phyloP scores from a whole-genome alignment of 2,888 invertebrate species.

The Antitype chi region DNA sequence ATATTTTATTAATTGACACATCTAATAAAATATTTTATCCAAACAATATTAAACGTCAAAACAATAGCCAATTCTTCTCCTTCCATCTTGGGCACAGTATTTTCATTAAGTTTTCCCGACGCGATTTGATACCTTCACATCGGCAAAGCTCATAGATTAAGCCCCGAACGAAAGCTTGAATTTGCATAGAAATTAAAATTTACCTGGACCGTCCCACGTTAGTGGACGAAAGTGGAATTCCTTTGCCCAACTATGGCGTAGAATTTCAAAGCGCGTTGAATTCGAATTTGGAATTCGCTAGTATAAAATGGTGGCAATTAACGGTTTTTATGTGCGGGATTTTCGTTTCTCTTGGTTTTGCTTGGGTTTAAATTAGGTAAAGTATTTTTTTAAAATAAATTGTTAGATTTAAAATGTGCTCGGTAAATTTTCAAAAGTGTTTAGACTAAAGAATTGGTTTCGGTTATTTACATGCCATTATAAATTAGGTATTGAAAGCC shows the following conservation, averaged over 20 bases:
- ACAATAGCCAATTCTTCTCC: slow-evolving; percentile 62
- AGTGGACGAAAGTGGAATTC: slow-evolving; percentile 86
- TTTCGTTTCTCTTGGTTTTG: slow-evolving; percentile 24
- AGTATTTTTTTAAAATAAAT: not conserved
- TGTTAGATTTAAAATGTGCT: not conserved
- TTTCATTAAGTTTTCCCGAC: slow-evolving; percentile 88
- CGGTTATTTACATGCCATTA: not conserved
- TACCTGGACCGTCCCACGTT: slow-evolving; percentile 84
- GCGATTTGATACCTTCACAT: slow-evolving; percentile 84
- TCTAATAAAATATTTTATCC: not conserved
- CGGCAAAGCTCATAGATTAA: slow-evolving; percentile 87
- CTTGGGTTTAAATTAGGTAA: slow-evolving; percentile 14
- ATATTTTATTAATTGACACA: not conserved
- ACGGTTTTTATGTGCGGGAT: slow-evolving; percentile 54
- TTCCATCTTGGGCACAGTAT: slow-evolving; percentile 72
- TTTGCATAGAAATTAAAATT: slow-evolving; percentile 91
- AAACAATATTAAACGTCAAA: slow-evolving; percentile 41
- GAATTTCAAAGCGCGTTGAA: slow-evolving; percentile 76
- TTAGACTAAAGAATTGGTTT: not conserved
- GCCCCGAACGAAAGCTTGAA: slow-evolving; percentile 86
- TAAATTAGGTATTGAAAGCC: not conserved
- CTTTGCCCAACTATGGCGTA: slow-evolving; percentile 79
- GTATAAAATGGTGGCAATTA: slow-evolving; percentile 66
- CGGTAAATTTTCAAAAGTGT: too few species aligned
- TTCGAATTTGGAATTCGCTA: slow-evolving; percentile 75